Conservation (phyloP, 2,888 invertebrate species). For the Deroplatys truncata region DNA sequence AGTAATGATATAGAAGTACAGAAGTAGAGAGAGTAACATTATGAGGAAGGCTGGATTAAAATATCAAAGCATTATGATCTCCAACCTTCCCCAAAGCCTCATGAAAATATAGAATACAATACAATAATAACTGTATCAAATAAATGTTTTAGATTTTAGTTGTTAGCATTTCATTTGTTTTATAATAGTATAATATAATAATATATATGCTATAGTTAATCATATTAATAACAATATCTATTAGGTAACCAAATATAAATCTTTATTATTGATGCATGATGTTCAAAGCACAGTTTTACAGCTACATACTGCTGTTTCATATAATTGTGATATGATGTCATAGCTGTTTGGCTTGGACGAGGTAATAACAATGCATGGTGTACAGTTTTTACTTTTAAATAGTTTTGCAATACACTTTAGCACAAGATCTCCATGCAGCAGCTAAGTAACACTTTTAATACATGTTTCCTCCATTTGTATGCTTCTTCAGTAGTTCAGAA, state of each 20-base stretch:
- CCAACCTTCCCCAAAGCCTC: background rate
- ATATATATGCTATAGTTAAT: background rate
- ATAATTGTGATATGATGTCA: background rate
- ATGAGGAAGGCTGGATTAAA: background rate
- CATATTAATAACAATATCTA: background rate
- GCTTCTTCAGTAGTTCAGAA: background rate
- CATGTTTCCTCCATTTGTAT: background rate
- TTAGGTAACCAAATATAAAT: conserved; percentile 4
- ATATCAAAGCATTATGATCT: background rate
- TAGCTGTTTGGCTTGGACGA: background rate
- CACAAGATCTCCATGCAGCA: background rate
- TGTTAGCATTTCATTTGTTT: background rate
- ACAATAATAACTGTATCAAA: background rate
- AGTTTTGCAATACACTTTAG: background rate
- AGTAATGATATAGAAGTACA: background rate
- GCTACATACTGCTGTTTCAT: background rate
- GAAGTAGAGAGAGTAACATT: background rate
- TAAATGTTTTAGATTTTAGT: background rate
- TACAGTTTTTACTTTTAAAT: background rate
- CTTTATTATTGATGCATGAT: background rate
- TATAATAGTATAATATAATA: background rate
- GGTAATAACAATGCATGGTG: background rate
- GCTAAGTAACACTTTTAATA: background rate
- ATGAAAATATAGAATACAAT: background rate
- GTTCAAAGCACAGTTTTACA: background rate